Base-by-base conservation (phyloP, 1,140 invertebrate genomes). In the Augochlora pura region DNA sequence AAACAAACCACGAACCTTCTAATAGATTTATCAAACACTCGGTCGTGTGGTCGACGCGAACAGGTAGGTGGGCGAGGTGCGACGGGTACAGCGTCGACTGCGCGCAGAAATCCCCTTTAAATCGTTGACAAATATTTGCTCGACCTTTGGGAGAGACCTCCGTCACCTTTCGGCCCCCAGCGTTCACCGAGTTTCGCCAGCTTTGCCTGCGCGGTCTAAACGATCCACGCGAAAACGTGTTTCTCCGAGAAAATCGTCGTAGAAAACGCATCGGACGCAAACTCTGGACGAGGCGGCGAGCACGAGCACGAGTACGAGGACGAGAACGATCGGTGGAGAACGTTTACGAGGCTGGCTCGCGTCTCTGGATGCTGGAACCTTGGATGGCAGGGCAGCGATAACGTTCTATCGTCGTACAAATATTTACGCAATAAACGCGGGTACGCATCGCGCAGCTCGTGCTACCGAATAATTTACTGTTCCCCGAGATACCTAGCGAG, bases 11-110 rank as follows among this genome's bases (percentile, higher is more conserved):
- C 68, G 70, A 74, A 85, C 84, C 76, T 89, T 84, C 82, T 91
- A 90, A 91, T 91, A 88, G 89, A 87, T 91, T 91, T 91, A 91
- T 90, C 88, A 91, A 91, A 91, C 88, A 90, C 78, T 66, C 79
- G 57, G 76, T 54, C 67, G 75, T 66, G 78, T 76, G 62, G 86
- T 78, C 77, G 54, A 32, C 59, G 77, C 32, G 67, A 74, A 85
- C 81, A 85, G 75, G 81, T 75, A 78, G 71, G 80, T 81, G 80
- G 68, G 77, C 70, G 71, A 86, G 83, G 78, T 81, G 84, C 82
- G 82, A 77, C 76, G 81, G 81, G 70, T 60, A 84, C 68, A 79
- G 81, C 69, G 70, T 80, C 67, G 71, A 77, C 74, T 72, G 67
- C 77, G 64, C 68, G 77, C 78, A 84, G 80, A 88, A 91, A 89